Evolutionary conservation across 2,888 invertebrate species (phyloP).

Genomic region (Digitonthophagus gazella): DNA sequence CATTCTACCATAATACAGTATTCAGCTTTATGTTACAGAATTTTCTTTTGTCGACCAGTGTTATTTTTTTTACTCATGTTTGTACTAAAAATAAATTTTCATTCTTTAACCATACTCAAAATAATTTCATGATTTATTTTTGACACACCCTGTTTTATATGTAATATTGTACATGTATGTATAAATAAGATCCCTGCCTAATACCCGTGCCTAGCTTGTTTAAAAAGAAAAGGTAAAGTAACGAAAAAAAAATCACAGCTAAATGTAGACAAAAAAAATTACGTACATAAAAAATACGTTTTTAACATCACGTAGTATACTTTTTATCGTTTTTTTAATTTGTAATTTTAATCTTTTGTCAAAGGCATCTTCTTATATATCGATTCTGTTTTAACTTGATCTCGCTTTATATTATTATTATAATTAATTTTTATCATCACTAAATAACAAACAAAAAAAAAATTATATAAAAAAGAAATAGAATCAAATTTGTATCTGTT

Average conservation of each 20-base stretch:
- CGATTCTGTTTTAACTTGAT: conserved; percentile 14
- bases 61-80: too few relatives aligned
- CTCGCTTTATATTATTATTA: conserved; percentile 8
- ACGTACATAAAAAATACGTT: conserved; percentile 4
- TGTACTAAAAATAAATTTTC: too few relatives aligned
- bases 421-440: neutral
- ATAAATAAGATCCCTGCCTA: conserved; percentile 28
- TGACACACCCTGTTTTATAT: too few relatives aligned
- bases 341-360: neutral
- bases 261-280: neutral
- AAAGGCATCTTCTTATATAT: neutral
- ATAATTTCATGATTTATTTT: too few relatives aligned
- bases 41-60: too few relatives aligned
- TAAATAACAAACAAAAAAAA: neutral
- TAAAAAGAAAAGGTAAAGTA: conserved; percentile 22
- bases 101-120: too few relatives aligned
- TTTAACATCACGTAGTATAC: neutral
- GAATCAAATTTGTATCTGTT: neutral
- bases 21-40: too few relatives aligned
- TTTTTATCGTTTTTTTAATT: neutral
- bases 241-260: conserved; percentile 19
- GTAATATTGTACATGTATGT: neutral
- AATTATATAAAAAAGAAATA: neutral
- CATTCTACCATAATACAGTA: too few relatives aligned
- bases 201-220: conserved; percentile 46